Percentiles rank a stretch among this genome's conserved stretches.
phyloP scores from a whole-genome alignment of 2,888 invertebrate species.

The Sipha maydis region DNA sequence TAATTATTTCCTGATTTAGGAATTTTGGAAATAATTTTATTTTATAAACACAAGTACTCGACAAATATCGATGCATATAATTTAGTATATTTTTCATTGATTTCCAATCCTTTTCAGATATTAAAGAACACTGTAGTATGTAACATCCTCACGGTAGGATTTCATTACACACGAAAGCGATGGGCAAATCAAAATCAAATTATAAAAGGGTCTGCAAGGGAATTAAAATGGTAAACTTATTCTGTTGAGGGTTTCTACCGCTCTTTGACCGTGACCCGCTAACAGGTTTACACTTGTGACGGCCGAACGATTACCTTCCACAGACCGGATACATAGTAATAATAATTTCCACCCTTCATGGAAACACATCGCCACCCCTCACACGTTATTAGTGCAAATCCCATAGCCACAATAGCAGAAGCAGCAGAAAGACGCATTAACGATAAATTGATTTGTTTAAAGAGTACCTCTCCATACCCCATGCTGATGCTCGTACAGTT shows the following conservation, averaged over 20 bases:
- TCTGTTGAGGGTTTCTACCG: slow-evolving; percentile 41
- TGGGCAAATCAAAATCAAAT: slow-evolving; percentile 35
- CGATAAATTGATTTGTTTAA: slow-evolving; percentile 62
- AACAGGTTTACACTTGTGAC: slow-evolving; percentile 60
- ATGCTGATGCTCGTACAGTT: slow-evolving; percentile 3
- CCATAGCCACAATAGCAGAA: slow-evolving; percentile 46
- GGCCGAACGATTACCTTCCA: slow-evolving; percentile 55
- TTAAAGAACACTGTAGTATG: background rate
- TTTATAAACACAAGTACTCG: background rate
- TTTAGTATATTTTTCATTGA: background rate
- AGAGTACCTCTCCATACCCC: slow-evolving; percentile 21
- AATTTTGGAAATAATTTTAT: background rate
- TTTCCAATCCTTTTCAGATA: background rate
- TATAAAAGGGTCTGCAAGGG: slow-evolving; percentile 33
- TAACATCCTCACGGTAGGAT: background rate
- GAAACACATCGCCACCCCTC: slow-evolving; percentile 44
- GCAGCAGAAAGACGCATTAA: slow-evolving; percentile 55
- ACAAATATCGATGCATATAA: background rate
- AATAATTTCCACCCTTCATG: slow-evolving; percentile 56
- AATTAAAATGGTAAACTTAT: slow-evolving; percentile 48
- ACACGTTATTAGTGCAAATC: slow-evolving; percentile 59
- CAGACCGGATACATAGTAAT: slow-evolving; percentile 43
- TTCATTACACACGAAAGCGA: background rate
- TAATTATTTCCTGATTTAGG: no score
- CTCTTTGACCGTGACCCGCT: slow-evolving; percentile 59